A percentile compares a stretch with the other conserved stretches of the same genome.
These are phyloP conservation scores for Macrostomum cliftonense DNA, from an alignment of 2,888 invertebrate species.

Conservation along the genomic window DNA sequence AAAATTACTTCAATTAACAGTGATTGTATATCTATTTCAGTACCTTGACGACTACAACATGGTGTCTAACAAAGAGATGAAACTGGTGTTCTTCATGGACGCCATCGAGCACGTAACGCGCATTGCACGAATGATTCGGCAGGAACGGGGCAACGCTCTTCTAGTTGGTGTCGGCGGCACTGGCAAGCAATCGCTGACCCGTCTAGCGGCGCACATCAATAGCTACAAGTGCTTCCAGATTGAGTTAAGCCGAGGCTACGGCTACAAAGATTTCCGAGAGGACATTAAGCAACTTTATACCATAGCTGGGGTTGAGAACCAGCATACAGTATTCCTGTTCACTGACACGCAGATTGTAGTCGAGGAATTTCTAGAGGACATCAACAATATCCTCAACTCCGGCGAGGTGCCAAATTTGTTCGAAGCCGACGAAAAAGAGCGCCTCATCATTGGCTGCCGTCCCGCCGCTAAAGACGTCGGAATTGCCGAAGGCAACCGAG, in stretches of 20 bases:
- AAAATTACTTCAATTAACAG: too few relatives aligned
- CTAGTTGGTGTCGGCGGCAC: conserved; percentile 39
- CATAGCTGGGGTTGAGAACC: conserved; percentile 53
- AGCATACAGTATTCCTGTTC: conserved; percentile 63
- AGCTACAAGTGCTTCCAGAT: conserved; percentile 60
- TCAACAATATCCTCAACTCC: conserved; percentile 73
- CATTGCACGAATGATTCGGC: conserved; percentile 36
- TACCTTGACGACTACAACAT: conserved; percentile 68
- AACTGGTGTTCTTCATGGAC: conserved; percentile 59
- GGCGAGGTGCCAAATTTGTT: conserved; percentile 77
- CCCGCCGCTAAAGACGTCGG: conserved; percentile 51
- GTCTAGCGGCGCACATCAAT: conserved; percentile 34
- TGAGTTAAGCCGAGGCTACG: conserved; percentile 64
- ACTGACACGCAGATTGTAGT: conserved; percentile 73
- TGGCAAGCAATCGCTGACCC: conserved; percentile 38
- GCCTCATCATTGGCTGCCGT: conserved; percentile 56
- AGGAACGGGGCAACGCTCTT: conserved; percentile 37
- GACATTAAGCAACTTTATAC: conserved; percentile 61
- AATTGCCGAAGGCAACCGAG: conserved; percentile 49
- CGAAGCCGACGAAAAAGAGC: conserved; percentile 59
- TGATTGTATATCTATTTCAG: conserved; percentile 30
- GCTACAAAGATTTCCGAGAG: conserved; percentile 61
- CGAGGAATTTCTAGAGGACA: conserved; percentile 73
- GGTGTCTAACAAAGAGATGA: conserved; percentile 57
- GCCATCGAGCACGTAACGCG: conserved; percentile 38